Conservation (phyloP, 1,140 invertebrate genomes). For the Nomia melanderi region DNA sequence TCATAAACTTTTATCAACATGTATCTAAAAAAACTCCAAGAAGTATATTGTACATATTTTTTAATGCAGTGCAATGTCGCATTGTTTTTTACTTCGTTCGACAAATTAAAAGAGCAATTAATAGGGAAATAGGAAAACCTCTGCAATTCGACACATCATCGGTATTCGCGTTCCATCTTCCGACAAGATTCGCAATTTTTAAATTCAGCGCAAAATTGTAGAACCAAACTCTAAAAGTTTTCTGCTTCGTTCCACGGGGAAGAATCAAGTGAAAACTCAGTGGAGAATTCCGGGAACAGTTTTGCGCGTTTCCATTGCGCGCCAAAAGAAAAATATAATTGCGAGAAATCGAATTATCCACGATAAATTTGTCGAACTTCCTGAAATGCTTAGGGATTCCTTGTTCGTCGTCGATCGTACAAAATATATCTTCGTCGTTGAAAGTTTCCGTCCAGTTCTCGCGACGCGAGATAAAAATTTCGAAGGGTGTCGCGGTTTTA, state of each 20-base stretch:
- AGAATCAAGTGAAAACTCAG: neutral
- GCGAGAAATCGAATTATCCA: neutral
- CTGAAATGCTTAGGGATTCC: neutral
- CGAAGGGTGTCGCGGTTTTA: neutral
- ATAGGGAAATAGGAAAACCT: neutral
- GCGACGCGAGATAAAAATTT: neutral
- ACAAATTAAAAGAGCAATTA: neutral
- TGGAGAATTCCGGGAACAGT: neutral
- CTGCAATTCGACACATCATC: neutral
- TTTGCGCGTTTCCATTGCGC: neutral
- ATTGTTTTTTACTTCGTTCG: neutral
- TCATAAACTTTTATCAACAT: no score
- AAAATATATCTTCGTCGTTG: no score
- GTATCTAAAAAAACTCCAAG: no score
- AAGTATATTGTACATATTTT: no score
- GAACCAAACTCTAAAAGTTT: no score
- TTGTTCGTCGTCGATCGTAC: neutral
- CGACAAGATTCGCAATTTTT: neutral
- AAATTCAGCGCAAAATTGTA: neutral
- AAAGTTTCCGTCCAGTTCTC: neutral
- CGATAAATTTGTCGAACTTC: neutral
- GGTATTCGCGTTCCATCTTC: neutral
- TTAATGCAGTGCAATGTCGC: no score
- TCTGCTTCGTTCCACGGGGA: neutral
- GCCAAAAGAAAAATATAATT: neutral